phyloP scores from a whole-genome alignment of 2,113 vertebrate genomes.

The Gobius niger region DNA sequence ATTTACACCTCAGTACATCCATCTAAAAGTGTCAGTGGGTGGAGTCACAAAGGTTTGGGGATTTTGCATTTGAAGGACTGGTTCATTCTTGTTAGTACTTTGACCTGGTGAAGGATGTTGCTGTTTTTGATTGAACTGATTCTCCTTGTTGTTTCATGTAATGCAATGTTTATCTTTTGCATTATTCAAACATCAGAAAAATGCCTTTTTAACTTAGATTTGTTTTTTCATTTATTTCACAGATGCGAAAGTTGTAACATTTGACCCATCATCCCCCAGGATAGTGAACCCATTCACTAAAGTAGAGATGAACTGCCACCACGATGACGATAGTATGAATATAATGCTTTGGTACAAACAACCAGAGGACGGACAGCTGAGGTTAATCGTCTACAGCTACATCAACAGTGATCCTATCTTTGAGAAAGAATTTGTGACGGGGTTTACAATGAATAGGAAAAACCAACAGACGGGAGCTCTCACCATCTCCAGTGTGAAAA shows the following conservation, averaged over 20 bases:
- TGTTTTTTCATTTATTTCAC: slow-evolving; percentile 21
- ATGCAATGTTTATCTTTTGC: background rate
- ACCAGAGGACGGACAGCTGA: slow-evolving; percentile 16
- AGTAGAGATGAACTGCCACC: slow-evolving; percentile 42
- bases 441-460: slow-evolving; percentile 32
- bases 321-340: background rate
- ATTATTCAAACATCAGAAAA: no score
- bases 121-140: slow-evolving; percentile 17
- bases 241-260: slow-evolving; percentile 29
- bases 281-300: background rate
- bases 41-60: background rate
- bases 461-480: slow-evolving; percentile 24
- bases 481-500: slow-evolving; percentile 9
- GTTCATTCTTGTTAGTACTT: background rate
- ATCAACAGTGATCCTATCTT: fast-evolving
- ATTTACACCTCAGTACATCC: no score
- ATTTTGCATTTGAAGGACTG: background rate
- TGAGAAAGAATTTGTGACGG: slow-evolving; percentile 27
- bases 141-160: slow-evolving; percentile 43
- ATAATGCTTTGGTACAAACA: slow-evolving; percentile 65
- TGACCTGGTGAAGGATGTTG: slow-evolving; percentile 21
- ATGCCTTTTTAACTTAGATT: background rate
- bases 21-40: background rate
- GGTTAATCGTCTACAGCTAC: slow-evolving; percentile 51
- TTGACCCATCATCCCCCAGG: slow-evolving; percentile 26